phyloP scores from a whole-genome alignment of 2,888 invertebrate genomes.

The Dicycla oo region DNA sequence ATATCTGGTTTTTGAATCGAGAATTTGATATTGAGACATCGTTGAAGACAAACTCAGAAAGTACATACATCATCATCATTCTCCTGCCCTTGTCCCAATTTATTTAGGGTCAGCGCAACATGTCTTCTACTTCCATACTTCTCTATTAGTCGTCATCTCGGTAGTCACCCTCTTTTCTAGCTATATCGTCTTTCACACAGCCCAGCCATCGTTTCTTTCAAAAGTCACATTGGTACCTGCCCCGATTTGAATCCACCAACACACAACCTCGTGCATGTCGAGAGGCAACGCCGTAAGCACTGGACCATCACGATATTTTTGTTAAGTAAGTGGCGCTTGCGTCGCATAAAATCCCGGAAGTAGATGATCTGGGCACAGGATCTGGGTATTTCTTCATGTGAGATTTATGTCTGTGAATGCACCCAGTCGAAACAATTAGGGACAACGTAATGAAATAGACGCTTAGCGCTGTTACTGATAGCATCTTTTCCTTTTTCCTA shows the following conservation, averaged over 20 bases:
- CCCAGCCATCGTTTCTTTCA: too few species aligned
- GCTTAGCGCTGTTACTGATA: conserved; percentile 6
- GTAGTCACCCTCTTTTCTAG: too few species aligned
- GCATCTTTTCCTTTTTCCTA: conserved; percentile 30
- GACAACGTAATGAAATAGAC: conserved; percentile 21
- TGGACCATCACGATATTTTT: background rate
- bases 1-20: too few species aligned
- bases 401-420: conserved; percentile 7
- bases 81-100: too few species aligned
- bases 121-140: too few species aligned
- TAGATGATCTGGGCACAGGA: background rate
- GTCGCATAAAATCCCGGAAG: background rate
- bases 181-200: too few species aligned
- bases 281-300: background rate
- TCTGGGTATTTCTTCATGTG: conserved; percentile 4
- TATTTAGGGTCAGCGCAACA: too few species aligned
- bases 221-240: too few species aligned
- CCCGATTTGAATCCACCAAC: background rate
- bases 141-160: too few species aligned
- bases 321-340: background rate
- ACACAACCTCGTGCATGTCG: background rate
- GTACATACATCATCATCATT: too few species aligned
- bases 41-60: too few species aligned
- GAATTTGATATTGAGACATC: too few species aligned
- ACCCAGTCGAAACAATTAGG: conserved; percentile 7